Conservation (phyloP, 2,113 vertebrate genomes). For the Pipra filicauda region DNA sequence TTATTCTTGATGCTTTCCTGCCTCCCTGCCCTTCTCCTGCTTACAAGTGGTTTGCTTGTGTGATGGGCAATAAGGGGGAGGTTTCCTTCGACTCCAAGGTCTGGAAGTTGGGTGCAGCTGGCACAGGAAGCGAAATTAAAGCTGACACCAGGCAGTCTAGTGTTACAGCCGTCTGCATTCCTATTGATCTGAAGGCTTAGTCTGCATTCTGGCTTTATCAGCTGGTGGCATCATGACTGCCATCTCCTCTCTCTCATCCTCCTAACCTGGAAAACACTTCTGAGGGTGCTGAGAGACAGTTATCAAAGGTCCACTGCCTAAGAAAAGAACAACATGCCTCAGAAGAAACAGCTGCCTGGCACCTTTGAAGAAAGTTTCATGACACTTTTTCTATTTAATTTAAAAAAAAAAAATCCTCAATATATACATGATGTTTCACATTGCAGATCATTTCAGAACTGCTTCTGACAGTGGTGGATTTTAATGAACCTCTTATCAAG, state of each 20-base stretch:
- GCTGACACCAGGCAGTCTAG: conserved; percentile 57
- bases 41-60: background rate
- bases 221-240: conserved; percentile 40
- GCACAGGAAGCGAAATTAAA: conserved; percentile 33
- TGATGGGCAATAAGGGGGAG: background rate
- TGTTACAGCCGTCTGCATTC: conserved; percentile 37
- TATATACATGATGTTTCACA: conserved; percentile 17
- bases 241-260: conserved; percentile 34
- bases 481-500: conserved; percentile 60
- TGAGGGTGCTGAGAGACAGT: conserved; percentile 17
- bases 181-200: conserved; percentile 60
- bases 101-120: background rate
- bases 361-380: conserved; percentile 62
- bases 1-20: background rate
- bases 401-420: conserved; percentile 7
- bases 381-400: conserved; percentile 56
- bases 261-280: conserved; percentile 56
- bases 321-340: conserved; percentile 18
- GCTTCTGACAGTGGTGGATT: conserved; percentile 45
- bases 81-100: background rate
- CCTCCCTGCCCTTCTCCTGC: background rate
- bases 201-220: conserved; percentile 60
- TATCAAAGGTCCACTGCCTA: conserved; percentile 46
- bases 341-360: conserved; percentile 41
- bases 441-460: conserved; percentile 23